Evolutionary conservation across 2,797 vertebrate genomes (phyloP).

Genomic region (Staurois parvus): DNA sequence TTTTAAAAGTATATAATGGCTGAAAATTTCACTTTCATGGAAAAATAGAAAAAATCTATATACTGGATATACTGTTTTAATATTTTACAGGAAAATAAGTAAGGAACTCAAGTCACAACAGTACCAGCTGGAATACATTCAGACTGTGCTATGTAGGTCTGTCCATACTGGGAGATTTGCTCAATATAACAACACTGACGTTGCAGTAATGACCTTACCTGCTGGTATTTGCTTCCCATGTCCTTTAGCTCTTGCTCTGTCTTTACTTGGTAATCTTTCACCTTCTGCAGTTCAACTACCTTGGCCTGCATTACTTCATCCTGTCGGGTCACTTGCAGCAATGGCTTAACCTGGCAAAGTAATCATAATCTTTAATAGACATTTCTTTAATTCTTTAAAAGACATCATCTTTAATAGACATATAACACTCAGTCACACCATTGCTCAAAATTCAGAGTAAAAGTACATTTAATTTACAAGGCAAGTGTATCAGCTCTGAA

Average conservation of each 20-base stretch:
- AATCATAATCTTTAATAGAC: background rate
- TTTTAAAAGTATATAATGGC: too few relatives aligned
- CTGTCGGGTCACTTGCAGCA: constrained; percentile 90
- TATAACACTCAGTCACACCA: too few relatives aligned
- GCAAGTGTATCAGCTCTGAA: too few relatives aligned
- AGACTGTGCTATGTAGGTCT: background rate
- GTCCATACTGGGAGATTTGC: background rate
- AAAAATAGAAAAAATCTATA: too few relatives aligned
- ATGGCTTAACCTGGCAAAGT: constrained; percentile 84
- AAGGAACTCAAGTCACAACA: too few relatives aligned
- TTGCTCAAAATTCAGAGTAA: too few relatives aligned
- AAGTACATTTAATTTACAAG: too few relatives aligned
- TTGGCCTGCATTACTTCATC: constrained; percentile 90
- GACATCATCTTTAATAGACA: background rate
- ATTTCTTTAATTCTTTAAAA: too few relatives aligned
- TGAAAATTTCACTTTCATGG: too few relatives aligned
- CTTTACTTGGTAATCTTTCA: constrained; percentile 82
- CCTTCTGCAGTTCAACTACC: constrained; percentile 84
- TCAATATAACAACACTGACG: background rate
- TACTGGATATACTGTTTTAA: too few relatives aligned
- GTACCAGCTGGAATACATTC: too few relatives aligned
- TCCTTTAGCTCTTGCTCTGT: constrained; percentile 81
- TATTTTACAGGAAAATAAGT: too few relatives aligned
- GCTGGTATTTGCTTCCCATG: constrained; percentile 81
- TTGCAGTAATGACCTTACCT: constrained; percentile 73